Conservation (phyloP, 2,113 vertebrate genomes). For the Mixornis gularis region DNA sequence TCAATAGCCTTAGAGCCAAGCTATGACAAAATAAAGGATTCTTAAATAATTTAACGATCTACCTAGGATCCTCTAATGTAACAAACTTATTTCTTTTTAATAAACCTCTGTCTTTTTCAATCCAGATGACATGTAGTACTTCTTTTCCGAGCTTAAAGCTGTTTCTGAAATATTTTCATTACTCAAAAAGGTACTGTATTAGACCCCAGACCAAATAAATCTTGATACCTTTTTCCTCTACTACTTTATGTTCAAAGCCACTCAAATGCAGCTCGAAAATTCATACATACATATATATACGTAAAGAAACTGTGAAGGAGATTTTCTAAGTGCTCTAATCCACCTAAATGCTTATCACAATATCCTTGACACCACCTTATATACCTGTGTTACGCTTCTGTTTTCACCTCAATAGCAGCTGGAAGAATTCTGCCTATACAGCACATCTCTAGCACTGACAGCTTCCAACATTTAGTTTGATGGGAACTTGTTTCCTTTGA, state of each 20-base stretch:
- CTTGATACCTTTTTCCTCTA: background rate
- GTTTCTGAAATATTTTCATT: background rate
- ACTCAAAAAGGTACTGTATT: background rate
- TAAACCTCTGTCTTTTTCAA: background rate
- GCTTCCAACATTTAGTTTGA: background rate
- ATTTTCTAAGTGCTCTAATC: background rate
- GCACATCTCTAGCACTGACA: background rate
- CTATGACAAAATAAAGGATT: background rate
- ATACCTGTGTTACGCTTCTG: background rate
- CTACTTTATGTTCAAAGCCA: background rate
- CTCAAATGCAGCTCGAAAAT: background rate
- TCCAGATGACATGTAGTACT: background rate
- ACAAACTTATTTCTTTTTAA: background rate
- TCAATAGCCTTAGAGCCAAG: background rate
- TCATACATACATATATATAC: background rate
- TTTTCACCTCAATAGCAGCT: background rate
- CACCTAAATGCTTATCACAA: background rate
- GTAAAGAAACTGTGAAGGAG: background rate
- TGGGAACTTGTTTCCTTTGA: background rate
- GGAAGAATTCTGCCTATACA: background rate
- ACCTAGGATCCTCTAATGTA: background rate
- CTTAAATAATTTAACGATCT: background rate
- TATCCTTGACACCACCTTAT: background rate
- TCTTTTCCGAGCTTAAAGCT: background rate
- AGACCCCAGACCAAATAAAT: background rate